Base-by-base conservation (phyloP, 2,113 vertebrate species). In the Embiotoca jacksoni region DNA sequence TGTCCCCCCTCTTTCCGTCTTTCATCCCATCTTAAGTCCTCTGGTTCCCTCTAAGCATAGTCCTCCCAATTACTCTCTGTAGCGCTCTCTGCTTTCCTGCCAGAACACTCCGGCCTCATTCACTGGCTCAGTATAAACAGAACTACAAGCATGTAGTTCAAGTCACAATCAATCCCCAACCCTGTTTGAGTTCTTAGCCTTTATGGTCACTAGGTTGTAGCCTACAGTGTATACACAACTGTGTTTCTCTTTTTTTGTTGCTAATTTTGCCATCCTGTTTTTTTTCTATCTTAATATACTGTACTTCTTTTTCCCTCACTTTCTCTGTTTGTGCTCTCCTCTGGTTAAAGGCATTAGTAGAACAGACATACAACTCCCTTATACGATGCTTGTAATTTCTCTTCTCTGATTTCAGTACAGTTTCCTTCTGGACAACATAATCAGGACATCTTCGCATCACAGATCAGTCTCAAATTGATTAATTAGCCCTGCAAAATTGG, bases 401-500 rank as follows among this genome's bases (percentile, higher is more conserved):
- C 80, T 67, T 49, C 37, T 37, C 58, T 73, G 31, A 87, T 65
- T 83, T 78, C 52, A 5, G 47, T 72, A n/a, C 46, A 11, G 16
- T 69, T 78, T 89, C 49, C 59, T 75, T 87, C 79, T 56, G 78
- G 57, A 89, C 73, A 72, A 69, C 74, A 83, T 83, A 81, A 89
- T 91, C 79, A 86, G 65, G 78, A 79, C 88, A 89, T 90, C 70
- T 82, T 60, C 7, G 0, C 73, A 72, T 86, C 64, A 85, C 87
- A 87, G 88, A 80, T 61, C 49, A 66, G 77, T 82, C 80, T 82
- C 82, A 92, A 91, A 88, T 92, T 91, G 91, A 94, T 93, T 92
- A 92, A 93, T 95, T 92, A 84, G 89, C 31, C 78, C 56, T 75
- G 66, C 74, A 86, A 90, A 94, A 90, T 93, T 75, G 88, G 70